Evolutionary conservation across 2,888 invertebrate species (phyloP).

Genomic region (Mesoligia furuncula): DNA sequence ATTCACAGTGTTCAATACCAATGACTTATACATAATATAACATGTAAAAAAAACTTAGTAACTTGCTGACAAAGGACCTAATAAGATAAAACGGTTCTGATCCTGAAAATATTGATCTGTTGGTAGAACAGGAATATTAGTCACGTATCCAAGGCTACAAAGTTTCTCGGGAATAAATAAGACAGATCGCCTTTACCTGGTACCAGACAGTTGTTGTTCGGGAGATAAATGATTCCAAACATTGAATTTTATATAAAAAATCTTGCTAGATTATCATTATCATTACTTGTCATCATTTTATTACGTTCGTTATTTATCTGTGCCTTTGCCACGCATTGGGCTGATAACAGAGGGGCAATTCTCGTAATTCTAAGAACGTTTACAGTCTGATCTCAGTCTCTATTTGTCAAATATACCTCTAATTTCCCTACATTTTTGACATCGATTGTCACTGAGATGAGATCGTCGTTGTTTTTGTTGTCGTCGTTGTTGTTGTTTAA

Average conservation of each 20-base stretch:
- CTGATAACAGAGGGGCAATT: neutral
- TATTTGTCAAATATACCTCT: too few species aligned
- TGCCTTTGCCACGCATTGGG: neutral
- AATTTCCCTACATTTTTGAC: neutral
- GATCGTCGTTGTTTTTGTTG: neutral
- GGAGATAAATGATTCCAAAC: constrained; percentile 2
- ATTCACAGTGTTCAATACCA: too few species aligned
- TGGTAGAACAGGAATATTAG: constrained; percentile 17
- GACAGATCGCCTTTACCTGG: constrained; percentile 7
- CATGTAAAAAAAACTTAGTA: neutral
- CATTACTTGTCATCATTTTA: neutral
- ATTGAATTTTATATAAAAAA: neutral
- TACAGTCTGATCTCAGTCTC: too few species aligned
- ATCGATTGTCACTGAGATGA: neutral
- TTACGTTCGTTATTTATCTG: neutral
- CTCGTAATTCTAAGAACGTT: neutral
- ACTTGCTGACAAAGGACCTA: neutral
- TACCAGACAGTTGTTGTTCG: neutral
- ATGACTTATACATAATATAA: neutral
- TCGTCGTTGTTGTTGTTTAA: too few species aligned
- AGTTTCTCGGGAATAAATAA: constrained; percentile 36
- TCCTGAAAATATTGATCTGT: constrained; percentile 17
- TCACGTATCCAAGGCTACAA: constrained; percentile 32
- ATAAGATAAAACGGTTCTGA: constrained; percentile 3
- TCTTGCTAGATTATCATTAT: neutral